A percentile compares a stretch with the other conserved stretches of the same genome.
Evolutionary conservation across 2,888 invertebrate genomes (phyloP).

Genomic region (Acrobasis suavella): DNA sequence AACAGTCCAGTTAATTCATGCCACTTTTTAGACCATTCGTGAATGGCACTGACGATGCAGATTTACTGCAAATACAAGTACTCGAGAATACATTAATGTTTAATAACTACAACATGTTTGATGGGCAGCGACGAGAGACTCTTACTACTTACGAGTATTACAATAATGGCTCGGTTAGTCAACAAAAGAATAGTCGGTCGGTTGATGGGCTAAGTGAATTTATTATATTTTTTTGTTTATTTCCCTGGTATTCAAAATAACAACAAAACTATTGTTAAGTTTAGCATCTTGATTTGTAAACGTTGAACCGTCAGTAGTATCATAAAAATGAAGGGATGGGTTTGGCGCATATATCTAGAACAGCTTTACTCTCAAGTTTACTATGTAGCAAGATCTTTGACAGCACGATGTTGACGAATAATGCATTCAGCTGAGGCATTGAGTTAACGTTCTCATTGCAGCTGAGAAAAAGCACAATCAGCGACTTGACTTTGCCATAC

Average conservation of each 20-base stretch:
- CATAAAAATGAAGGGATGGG: too few species aligned
- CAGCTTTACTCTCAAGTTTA: too few species aligned
- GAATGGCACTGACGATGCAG: not conserved
- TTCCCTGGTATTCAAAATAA: not conserved
- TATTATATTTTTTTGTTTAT: slow-evolving; percentile 43
- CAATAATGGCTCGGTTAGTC: slow-evolving; percentile 15
- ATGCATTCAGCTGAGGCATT: too few species aligned
- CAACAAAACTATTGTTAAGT: too few species aligned
- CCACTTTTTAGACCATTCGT: slow-evolving; percentile 6
- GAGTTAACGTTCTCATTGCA: too few species aligned
- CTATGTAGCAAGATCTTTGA: too few species aligned
- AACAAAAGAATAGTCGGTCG: slow-evolving; percentile 20
- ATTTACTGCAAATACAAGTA: not conserved
- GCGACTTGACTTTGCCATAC: too few species aligned
- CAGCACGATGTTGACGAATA: too few species aligned
- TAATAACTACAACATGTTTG: not conserved
- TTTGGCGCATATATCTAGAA: too few species aligned
- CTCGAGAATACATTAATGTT: slow-evolving; percentile 7
- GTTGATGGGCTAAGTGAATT: slow-evolving; percentile 45
- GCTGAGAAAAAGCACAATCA: too few species aligned
- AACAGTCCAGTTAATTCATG: slow-evolving; percentile 8
- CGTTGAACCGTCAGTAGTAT: too few species aligned
- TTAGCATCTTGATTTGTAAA: too few species aligned
- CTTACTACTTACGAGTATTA: slow-evolving; percentile 6
- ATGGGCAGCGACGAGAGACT: not conserved